Conservation (phyloP, 1,140 invertebrate genomes). For the Galendromus occidentalis region DNA sequence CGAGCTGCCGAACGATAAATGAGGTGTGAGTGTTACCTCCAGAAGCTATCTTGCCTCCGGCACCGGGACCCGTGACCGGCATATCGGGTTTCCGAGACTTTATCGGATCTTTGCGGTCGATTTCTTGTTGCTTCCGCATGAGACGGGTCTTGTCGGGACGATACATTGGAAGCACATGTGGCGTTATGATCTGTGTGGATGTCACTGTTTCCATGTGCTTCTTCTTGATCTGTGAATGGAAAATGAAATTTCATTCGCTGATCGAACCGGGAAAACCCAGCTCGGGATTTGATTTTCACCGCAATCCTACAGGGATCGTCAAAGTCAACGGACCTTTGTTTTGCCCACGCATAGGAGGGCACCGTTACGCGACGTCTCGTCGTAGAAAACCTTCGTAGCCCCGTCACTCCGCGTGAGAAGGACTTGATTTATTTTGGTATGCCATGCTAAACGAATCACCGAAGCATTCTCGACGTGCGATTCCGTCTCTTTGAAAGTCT, state of each 20-base stretch:
- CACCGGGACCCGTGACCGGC: constrained; percentile 59
- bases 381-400: constrained; percentile 69
- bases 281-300: not conserved
- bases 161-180: constrained; percentile 86
- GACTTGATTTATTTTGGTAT: constrained; percentile 89
- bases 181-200: constrained; percentile 85
- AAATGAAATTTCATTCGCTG: not conserved
- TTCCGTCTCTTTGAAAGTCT: constrained; percentile 20
- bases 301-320: not conserved
- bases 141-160: constrained; percentile 74
- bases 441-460: constrained; percentile 77
- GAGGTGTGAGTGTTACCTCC: constrained; percentile 90
- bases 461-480: not conserved
- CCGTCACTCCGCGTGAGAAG: constrained; percentile 83
- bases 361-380: constrained; percentile 61
- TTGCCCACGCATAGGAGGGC: constrained; percentile 76
- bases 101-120: constrained; percentile 68
- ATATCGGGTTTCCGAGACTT: constrained; percentile 84
- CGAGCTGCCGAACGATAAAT: constrained; percentile 87
- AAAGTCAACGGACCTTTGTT: constrained; percentile 41
- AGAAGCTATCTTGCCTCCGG: constrained; percentile 71
- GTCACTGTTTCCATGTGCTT: constrained; percentile 51
- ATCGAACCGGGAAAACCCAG: not conserved
- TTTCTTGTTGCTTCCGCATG: constrained; percentile 72
- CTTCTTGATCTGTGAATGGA: constrained; percentile 22